phyloP scores from a whole-genome alignment of 2,888 invertebrate genomes.

The Bellardia bayeri region DNA sequence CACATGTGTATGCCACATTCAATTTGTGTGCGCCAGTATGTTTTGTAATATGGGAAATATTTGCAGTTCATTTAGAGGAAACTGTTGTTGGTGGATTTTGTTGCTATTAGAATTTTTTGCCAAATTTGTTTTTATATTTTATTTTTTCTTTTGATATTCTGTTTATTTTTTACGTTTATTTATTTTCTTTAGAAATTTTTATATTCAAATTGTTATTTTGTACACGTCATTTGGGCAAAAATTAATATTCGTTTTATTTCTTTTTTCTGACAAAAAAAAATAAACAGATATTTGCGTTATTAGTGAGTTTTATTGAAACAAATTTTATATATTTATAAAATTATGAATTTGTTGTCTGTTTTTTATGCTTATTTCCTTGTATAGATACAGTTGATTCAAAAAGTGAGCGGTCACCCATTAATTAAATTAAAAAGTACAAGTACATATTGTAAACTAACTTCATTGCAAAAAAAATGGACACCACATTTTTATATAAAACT shows the following conservation, averaged over 20 bases:
- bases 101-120: neutral
- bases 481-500: no score
- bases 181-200: constrained; percentile 49
- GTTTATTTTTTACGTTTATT: constrained; percentile 5
- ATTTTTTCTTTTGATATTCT: neutral
- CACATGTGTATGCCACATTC: constrained; percentile 19
- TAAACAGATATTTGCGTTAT: neutral
- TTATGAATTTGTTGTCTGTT: no score
- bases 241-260: neutral
- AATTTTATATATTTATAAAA: neutral
- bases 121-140: neutral
- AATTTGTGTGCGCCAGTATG: neutral
- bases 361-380: neutral
- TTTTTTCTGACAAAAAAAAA: neutral
- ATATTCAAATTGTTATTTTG: constrained; percentile 63
- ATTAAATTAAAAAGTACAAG: no score
- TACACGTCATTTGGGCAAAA: constrained; percentile 36
- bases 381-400: neutral
- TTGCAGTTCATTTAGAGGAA: constrained; percentile 24
- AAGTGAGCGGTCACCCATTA: no score
- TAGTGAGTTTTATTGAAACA: neutral
- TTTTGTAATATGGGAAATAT: constrained; percentile 4
- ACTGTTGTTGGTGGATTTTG: neutral
- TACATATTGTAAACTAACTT: no score
- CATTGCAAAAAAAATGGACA: no score